These are phyloP conservation scores for Trichopria drosophilae DNA, from an alignment of 2,888 invertebrate species.

Conservation along the genomic window DNA sequence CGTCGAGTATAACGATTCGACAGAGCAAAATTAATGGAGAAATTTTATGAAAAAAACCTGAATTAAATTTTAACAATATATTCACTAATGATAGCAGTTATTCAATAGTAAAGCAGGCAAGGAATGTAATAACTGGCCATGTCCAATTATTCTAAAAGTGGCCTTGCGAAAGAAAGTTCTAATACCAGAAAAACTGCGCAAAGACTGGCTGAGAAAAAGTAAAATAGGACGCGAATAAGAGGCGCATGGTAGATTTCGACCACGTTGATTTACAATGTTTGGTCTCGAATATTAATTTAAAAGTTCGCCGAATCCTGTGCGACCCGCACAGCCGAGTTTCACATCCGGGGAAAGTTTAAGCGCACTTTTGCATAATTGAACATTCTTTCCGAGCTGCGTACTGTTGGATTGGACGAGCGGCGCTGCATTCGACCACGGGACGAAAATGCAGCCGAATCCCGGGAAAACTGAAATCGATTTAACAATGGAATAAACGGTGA, in stretches of 20 bases:
- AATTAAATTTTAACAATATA: too few species aligned
- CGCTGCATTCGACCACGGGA: slow-evolving; percentile 30
- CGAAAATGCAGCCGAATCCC: slow-evolving; percentile 34
- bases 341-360: slow-evolving; percentile 40
- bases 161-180: too few species aligned
- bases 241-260: slow-evolving; percentile 29
- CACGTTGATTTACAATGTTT: slow-evolving; percentile 51
- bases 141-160: too few species aligned
- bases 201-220: neutral
- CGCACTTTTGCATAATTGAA: slow-evolving; percentile 54
- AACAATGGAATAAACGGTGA: too few species aligned
- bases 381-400: slow-evolving; percentile 44
- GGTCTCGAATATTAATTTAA: slow-evolving; percentile 53
- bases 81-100: too few species aligned
- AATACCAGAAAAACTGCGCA: slow-evolving; percentile 7
- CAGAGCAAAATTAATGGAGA: too few species aligned
- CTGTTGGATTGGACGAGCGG: slow-evolving; percentile 33
- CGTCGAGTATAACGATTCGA: too few species aligned
- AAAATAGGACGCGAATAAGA: neutral
- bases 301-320: slow-evolving; percentile 36
- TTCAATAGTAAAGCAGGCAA: too few species aligned
- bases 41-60: too few species aligned
- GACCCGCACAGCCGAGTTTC: slow-evolving; percentile 35
- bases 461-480: slow-evolving; percentile 23
- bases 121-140: too few species aligned